A percentile compares a stretch with the other conserved stretches of the same genome.
Evolutionary conservation across 1,140 invertebrate species (phyloP).

Genomic region (Penaeus indicus): DNA sequence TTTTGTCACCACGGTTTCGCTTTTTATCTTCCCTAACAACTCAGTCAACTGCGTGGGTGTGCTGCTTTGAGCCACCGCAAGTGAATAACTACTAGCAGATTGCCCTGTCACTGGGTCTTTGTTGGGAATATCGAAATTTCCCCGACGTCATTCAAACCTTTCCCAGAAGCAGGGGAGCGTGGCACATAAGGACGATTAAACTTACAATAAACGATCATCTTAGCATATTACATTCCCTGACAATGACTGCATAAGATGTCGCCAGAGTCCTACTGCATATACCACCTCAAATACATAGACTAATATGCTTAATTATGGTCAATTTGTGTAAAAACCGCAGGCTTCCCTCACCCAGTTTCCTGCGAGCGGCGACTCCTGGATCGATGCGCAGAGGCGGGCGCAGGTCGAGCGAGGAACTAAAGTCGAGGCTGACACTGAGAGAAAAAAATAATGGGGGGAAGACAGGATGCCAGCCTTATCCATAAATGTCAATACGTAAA

Average conservation of each 20-base stretch:
- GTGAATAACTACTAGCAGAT: not conserved
- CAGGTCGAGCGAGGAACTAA: constrained; percentile 15
- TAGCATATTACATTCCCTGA: constrained; percentile 48
- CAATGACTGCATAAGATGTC: not conserved
- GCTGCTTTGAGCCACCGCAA: not conserved
- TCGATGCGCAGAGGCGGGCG: constrained; percentile 57
- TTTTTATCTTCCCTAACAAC: not conserved
- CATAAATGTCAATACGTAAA: no score
- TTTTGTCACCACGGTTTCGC: not conserved
- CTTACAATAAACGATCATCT: not conserved
- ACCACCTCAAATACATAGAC: not conserved
- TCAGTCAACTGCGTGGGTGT: not conserved
- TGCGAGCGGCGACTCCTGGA: constrained; percentile 51
- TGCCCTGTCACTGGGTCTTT: not conserved
- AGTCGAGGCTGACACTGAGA: not conserved
- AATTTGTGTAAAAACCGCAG: constrained; percentile 40
- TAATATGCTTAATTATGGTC: not conserved
- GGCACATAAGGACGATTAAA: constrained; percentile 34
- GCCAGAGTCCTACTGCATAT: not conserved
- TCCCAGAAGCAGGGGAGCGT: constrained; percentile 32
- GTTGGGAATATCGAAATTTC: not conserved
- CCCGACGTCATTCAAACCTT: constrained; percentile 14
- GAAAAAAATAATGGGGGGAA: no score
- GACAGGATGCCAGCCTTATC: no score
- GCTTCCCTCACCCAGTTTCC: constrained; percentile 35